Evolutionary conservation across 2,113 vertebrate species (phyloP).

Genomic region (Cyanocitta stelleri): DNA sequence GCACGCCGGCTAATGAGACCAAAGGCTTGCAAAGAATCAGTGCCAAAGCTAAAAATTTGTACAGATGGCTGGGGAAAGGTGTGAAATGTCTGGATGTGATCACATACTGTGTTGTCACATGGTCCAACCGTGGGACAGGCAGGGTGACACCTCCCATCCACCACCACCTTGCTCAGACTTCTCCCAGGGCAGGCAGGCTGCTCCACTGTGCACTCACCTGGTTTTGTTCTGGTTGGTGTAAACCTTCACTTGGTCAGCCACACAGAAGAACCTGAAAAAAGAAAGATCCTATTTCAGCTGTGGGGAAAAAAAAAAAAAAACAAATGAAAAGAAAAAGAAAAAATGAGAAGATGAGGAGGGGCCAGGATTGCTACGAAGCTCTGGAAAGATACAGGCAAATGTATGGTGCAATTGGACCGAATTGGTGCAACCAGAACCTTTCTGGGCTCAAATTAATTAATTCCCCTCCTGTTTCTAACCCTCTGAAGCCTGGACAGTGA

Average conservation of each 20-base stretch:
- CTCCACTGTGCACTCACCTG: conserved; percentile 68
- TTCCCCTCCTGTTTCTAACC: fast-evolving
- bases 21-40: not conserved
- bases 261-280: conserved; percentile 81
- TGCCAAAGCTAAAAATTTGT: not conserved
- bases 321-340: not conserved
- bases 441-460: not conserved
- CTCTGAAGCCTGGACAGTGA: fast-evolving
- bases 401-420: fast-evolving
- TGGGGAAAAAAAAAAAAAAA: fast-evolving
- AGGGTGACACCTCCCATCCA: not conserved
- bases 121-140: not conserved
- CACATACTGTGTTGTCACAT: fast-evolving
- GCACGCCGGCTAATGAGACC: fast-evolving
- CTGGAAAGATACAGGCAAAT: not conserved
- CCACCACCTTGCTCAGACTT: not conserved
- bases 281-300: not conserved
- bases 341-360: not conserved
- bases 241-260: conserved; percentile 80
- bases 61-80: not conserved
- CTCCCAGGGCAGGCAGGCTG: not conserved
- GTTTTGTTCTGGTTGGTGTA: conserved; percentile 91
- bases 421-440: not conserved
- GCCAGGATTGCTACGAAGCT: not conserved
- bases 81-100: not conserved